These are phyloP conservation scores for Drosophila tani DNA, from an alignment of 1,140 invertebrate genomes.

Conservation along the genomic window DNA sequence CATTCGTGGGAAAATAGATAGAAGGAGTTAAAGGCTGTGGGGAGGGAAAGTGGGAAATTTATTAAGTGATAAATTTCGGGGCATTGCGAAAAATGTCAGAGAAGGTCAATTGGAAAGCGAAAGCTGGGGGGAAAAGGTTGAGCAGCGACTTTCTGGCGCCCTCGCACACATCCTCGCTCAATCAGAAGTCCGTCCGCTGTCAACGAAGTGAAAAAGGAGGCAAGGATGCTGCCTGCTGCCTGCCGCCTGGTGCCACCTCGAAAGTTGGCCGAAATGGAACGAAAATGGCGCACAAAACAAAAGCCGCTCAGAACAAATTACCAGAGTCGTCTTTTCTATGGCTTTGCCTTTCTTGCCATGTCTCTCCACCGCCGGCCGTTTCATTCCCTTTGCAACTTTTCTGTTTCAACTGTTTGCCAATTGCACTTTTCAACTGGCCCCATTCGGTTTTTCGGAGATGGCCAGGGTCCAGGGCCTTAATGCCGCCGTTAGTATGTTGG, in stretches of 20 bases:
- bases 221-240: conserved; percentile 24
- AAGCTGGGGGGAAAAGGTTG: conserved; percentile 69
- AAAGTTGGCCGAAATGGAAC: conserved; percentile 39
- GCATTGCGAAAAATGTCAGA: conserved; percentile 73
- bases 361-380: neutral
- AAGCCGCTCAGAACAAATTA: conserved; percentile 82
- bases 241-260: conserved; percentile 12
- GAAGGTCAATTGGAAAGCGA: conserved; percentile 82
- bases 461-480: conserved; percentile 41
- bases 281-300: conserved; percentile 76
- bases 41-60: conserved; percentile 53
- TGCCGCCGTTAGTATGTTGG: conserved; percentile 36
- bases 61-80: conserved; percentile 81
- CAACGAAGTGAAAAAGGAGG: conserved; percentile 38
- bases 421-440: conserved; percentile 80
- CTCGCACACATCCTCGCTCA: conserved; percentile 42
- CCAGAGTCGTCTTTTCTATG: conserved; percentile 77
- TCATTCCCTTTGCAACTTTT: conserved; percentile 44
- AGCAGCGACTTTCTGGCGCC: conserved; percentile 60
- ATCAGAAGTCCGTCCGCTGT: conserved; percentile 63
- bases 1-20: conserved; percentile 46
- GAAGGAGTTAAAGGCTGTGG: conserved; percentile 4
- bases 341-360: conserved; percentile 57
- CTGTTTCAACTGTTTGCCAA: conserved; percentile 63
- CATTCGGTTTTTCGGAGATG: conserved; percentile 51